A percentile compares a stretch with the other conserved stretches of the same genome.
Evolutionary conservation across 2,888 invertebrate species (phyloP).

Genomic region (Cryptocephalus primarius): DNA sequence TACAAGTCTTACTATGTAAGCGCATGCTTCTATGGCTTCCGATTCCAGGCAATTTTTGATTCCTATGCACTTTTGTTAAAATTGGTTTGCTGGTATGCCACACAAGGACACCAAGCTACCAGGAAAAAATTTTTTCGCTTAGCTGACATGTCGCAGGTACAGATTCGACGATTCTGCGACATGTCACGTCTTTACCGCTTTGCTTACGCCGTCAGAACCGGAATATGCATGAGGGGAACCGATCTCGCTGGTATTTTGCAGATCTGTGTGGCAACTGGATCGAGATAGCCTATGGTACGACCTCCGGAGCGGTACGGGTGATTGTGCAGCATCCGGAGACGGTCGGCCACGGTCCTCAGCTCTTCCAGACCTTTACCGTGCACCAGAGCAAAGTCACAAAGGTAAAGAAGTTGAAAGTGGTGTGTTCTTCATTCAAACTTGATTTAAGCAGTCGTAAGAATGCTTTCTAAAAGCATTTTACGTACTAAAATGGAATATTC

Average conservation of each 20-base stretch:
- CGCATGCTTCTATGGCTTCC: too few species aligned
- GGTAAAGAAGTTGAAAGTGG: slow-evolving; percentile 39
- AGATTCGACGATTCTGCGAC: too few species aligned
- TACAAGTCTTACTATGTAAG: too few species aligned
- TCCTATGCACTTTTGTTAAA: not conserved
- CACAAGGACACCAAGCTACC: slow-evolving; percentile 34
- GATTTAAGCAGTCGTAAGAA: not conserved
- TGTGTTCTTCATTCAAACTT: not conserved
- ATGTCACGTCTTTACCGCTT: too few species aligned
- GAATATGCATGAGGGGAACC: too few species aligned
- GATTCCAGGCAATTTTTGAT: not conserved
- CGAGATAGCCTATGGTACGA: slow-evolving; percentile 97
- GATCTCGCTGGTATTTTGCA: slow-evolving; percentile 25
- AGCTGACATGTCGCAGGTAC: too few species aligned
- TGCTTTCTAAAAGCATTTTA: too few species aligned
- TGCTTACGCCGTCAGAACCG: too few species aligned
- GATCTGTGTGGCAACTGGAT: slow-evolving; percentile 98
- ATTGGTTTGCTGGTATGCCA: slow-evolving; percentile 36
- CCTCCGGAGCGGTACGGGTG: slow-evolving; percentile 88
- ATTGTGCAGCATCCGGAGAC: slow-evolving; percentile 99
- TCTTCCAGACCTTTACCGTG: slow-evolving; percentile 96
- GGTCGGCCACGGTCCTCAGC: slow-evolving; percentile 94
- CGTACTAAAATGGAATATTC: not conserved
- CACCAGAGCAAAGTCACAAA: slow-evolving; percentile 93
- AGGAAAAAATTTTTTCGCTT: not conserved